Conservation (phyloP, 2,113 vertebrate genomes). For the Apteryx mantelli region DNA sequence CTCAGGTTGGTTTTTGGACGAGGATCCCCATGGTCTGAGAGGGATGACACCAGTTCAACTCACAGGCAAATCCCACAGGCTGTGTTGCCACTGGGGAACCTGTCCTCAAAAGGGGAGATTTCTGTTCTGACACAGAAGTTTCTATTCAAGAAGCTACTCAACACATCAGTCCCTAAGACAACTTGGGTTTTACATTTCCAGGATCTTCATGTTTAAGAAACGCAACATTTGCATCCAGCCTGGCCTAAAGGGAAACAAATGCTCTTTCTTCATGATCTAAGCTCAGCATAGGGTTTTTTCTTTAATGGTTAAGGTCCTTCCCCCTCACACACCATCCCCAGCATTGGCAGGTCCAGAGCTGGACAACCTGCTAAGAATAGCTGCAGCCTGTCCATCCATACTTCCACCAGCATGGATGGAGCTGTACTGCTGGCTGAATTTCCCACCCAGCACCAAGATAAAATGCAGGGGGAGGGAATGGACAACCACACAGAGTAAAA, state of each 20-base stretch:
- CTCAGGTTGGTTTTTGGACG: background rate
- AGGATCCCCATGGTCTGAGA: background rate
- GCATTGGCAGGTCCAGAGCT: background rate
- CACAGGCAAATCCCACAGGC: background rate
- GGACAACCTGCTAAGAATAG: background rate
- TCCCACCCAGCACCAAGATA: background rate
- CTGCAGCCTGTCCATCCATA: background rate
- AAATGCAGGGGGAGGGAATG: background rate
- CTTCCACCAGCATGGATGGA: background rate
- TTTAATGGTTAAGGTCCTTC: no score
- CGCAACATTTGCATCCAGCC: background rate
- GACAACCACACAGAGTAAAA: background rate
- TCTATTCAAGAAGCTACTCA: background rate
- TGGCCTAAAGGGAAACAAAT: background rate
- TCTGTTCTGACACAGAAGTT: background rate
- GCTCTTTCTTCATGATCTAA: background rate
- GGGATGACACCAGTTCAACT: background rate
- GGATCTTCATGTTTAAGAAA: background rate
- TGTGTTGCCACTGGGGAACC: background rate
- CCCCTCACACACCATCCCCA: background rate
- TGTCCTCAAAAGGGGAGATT: background rate
- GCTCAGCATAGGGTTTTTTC: no score
- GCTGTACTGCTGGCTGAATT: background rate
- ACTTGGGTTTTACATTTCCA: background rate
- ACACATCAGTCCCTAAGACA: background rate